A percentile compares a stretch with the other conserved stretches of the same genome.
These are phyloP conservation scores for Ranitomeya variabilis DNA, from an alignment of 2,113 vertebrate species.

Conservation along the genomic window DNA sequence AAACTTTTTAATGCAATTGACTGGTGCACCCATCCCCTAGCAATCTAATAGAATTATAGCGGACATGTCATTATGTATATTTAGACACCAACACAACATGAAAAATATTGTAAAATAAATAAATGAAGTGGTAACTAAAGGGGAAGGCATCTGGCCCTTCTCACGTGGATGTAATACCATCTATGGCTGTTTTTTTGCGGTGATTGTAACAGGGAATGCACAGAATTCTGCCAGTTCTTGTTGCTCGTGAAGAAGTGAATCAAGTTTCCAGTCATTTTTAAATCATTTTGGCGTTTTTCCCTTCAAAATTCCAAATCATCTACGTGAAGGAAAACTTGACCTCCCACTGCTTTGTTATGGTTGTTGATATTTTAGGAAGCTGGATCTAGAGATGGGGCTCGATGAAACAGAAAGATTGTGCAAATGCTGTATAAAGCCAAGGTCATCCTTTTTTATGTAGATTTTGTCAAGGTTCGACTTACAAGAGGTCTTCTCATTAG, in stretches of 20 bases:
- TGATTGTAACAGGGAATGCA: constrained; percentile 60
- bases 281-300: constrained; percentile 76
- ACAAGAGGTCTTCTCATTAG: no score
- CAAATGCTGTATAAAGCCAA: not conserved
- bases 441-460: not conserved
- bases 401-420: not conserved
- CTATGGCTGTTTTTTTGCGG: constrained; percentile 52
- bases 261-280: constrained; percentile 78
- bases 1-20: no score
- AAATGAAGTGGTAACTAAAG: not conserved
- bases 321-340: constrained; percentile 81
- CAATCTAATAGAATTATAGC: not conserved
- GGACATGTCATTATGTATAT: not conserved
- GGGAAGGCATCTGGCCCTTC: not conserved
- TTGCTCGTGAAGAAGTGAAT: constrained; percentile 72
- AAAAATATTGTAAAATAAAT: not conserved
- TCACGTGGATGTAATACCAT: constrained; percentile 30
- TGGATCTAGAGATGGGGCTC: constrained; percentile 59
- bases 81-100: not conserved
- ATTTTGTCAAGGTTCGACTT: not conserved
- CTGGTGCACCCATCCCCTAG: not conserved
- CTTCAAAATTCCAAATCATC: constrained; percentile 72
- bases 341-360: constrained; percentile 72
- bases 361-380: constrained; percentile 70
- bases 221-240: constrained; percentile 66